Percentiles rank a stretch among this genome's conserved stretches.
Evolutionary conservation across 2,888 invertebrate genomes (phyloP).

Genomic region (Microctonus hyperodae): DNA sequence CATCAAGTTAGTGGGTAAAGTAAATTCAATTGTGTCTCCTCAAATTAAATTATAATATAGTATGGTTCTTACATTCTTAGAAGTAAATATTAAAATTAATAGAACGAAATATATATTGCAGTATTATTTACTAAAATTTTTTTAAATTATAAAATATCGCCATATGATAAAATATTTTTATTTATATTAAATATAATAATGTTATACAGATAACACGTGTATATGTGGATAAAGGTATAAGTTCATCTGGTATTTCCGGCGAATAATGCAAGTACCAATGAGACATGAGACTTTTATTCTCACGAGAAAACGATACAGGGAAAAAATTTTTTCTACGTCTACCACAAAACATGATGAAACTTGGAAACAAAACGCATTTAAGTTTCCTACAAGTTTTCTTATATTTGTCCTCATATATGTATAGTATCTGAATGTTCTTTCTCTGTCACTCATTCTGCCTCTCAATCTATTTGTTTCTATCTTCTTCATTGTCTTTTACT

Average conservation of each 20-base stretch:
- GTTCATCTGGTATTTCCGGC: slow-evolving; percentile 5
- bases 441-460: background rate
- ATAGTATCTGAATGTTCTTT: background rate
- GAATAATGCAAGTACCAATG: slow-evolving; percentile 16
- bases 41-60: background rate
- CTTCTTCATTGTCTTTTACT: background rate
- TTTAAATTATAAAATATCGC: background rate
- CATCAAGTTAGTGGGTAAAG: background rate
- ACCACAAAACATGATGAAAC: slow-evolving; percentile 20
- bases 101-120: background rate
- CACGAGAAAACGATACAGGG: slow-evolving; percentile 13
- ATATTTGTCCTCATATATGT: too few species aligned
- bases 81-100: background rate
- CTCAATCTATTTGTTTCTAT: background rate
- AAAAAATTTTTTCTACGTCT: slow-evolving; percentile 12
- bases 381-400: slow-evolving; percentile 39
- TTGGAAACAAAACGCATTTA: slow-evolving; percentile 45
- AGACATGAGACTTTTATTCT: slow-evolving; percentile 19
- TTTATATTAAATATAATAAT: background rate
- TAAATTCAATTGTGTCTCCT: background rate
- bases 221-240: background rate
- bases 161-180: background rate
- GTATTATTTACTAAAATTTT: background rate
- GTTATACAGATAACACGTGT: background rate
- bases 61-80: background rate